Base-by-base conservation (phyloP, 1,140 invertebrate genomes). In the Halictus rubicundus region DNA sequence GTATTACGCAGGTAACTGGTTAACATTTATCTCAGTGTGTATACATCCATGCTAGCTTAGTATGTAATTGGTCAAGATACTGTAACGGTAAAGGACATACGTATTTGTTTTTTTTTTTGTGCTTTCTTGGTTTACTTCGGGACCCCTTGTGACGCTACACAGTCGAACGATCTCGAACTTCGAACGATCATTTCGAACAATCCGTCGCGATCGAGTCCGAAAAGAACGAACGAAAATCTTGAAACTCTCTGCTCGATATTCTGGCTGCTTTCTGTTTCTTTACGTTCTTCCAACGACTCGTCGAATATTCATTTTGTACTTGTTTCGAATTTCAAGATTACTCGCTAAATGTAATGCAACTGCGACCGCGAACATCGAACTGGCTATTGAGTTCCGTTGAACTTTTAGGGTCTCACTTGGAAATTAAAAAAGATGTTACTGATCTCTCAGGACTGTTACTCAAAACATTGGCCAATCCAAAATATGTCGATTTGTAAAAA, bases 41-140 rank as follows among this genome's bases (percentile, higher is more conserved):
- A 72, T 61, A 64, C 64, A 65, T 79, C 75, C 71, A 68, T 77
- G 71, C 66, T 81, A 81, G 76, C 84, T 88, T 84, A 87, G 76
- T 73, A 72, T 82, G 83, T 86, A 87, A 85, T 85, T 88, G 82
- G 65, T 82, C 77, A 78, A 68, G 74, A 82, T 73, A 78, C 74
- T 82, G 83, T 80, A 63, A 73, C 61, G 63, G 25, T 74, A 60
- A 74, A 74, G 61, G 49, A 61, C 70, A 65, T 72, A 70, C 74
- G 66, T 46, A 12, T 52, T 71, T 23, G n/a, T n/a, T n/a, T n/a
- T n/a, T n/a, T n/a, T n/a, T 68, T 14, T 57, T 46, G 6, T 12
- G 27, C 32, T 49, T 32, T 54, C 25, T 7, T n/a, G 23, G 8
- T 66, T 60, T 39, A 1, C 16, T 52, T 12, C 37, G 23, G 37